phyloP scores from a whole-genome alignment of 2,113 vertebrate genomes.

The Nibea coibor region DNA sequence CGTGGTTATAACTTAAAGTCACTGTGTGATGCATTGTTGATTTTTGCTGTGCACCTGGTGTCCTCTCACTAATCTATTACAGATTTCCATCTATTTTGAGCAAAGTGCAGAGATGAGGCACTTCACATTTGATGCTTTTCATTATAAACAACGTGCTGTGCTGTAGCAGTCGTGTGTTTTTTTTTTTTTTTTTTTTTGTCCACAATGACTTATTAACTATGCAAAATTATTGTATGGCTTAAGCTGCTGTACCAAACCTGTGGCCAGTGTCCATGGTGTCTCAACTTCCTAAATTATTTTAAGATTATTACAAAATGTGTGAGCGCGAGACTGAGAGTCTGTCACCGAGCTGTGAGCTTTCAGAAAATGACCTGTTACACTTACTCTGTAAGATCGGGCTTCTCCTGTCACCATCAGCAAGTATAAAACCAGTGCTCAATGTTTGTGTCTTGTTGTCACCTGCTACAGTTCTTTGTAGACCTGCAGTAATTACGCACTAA shows the following conservation, averaged over 20 bases:
- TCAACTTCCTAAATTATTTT: neutral
- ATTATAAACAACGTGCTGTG: neutral
- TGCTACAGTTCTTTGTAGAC: neutral
- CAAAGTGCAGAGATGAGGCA: neutral
- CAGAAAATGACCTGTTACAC: neutral
- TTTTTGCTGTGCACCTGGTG: neutral
- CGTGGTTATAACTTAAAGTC: neutral
- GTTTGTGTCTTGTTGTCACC: constrained; percentile 3
- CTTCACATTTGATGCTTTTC: too few species aligned
- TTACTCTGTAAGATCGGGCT: neutral
- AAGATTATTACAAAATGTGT: neutral
- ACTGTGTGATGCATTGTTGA: constrained; percentile 18
- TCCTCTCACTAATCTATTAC: neutral
- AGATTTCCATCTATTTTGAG: neutral
- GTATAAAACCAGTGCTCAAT: constrained; percentile 17
- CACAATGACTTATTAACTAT: constrained; percentile 49
- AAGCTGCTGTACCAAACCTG: constrained; percentile 22
- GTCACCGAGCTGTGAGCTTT: neutral
- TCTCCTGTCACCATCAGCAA: neutral
- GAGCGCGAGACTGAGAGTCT: neutral
- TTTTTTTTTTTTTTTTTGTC: neutral
- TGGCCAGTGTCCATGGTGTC: constrained; percentile 16
- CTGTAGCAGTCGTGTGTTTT: constrained; percentile 6
- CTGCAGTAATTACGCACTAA: neutral
- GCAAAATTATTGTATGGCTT: constrained; percentile 53